Conservation (phyloP, 2,113 vertebrate genomes). For the Propithecus coquereli region DNA sequence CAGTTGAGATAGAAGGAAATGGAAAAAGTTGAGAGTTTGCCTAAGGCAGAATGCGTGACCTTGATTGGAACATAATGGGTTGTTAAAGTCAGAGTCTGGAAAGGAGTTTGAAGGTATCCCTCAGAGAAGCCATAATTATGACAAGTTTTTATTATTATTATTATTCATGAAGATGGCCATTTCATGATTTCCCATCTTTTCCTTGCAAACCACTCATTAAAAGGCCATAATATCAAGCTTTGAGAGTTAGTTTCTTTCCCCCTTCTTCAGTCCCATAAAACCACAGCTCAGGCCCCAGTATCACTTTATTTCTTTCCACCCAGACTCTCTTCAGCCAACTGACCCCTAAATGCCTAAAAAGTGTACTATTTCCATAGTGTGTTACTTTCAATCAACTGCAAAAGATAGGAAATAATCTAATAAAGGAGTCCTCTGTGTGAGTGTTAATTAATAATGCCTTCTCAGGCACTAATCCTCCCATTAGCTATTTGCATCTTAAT, state of each 20-base stretch:
- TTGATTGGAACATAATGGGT: background rate
- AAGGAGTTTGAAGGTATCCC: background rate
- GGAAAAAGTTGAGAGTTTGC: background rate
- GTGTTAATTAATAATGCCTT: background rate
- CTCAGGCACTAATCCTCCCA: background rate
- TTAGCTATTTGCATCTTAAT: constrained; percentile 19
- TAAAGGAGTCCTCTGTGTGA: background rate
- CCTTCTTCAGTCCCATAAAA: background rate
- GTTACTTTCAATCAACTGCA: background rate
- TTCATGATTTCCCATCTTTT: background rate
- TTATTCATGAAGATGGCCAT: background rate
- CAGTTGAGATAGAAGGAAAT: background rate
- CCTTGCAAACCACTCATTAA: background rate
- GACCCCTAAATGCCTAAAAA: background rate
- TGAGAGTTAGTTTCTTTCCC: background rate
- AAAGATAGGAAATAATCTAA: background rate
- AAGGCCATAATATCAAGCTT: background rate
- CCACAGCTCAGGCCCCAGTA: background rate
- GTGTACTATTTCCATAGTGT: background rate
- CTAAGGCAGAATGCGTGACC: background rate
- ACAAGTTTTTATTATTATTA: background rate
- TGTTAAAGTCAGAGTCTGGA: background rate
- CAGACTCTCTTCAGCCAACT: background rate
- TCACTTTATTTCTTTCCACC: background rate
- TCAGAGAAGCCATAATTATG: background rate